Percentiles rank a stretch among this genome's conserved stretches.
Conservation (phyloP, 2,113 vertebrate species). For the Corythornis madagascariensis region DNA sequence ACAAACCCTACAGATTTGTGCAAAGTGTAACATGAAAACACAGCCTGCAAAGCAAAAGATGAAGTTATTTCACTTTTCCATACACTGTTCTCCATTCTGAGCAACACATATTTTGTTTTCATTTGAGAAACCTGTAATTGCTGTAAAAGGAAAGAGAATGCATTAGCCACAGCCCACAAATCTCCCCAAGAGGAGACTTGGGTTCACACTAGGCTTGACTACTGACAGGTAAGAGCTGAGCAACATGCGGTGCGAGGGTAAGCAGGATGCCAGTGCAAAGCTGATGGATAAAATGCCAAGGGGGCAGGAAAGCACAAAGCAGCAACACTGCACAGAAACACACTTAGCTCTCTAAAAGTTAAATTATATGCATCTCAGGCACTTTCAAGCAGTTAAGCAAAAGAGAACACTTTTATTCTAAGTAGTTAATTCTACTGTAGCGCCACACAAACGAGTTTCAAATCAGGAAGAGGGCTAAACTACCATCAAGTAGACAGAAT, state of each 20-base stretch:
- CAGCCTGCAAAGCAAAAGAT: not conserved
- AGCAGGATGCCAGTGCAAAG: not conserved
- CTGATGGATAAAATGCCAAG: not conserved
- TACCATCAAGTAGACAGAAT: not conserved
- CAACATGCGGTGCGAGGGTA: constrained; percentile 57
- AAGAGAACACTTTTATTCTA: not conserved
- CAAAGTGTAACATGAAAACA: not conserved
- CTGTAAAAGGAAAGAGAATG: not conserved
- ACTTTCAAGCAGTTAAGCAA: constrained; percentile 45
- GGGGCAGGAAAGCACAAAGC: constrained; percentile 2
- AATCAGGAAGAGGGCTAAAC: not conserved
- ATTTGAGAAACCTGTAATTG: not conserved
- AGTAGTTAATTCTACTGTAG: not conserved
- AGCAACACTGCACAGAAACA: constrained; percentile 60
- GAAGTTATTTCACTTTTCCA: not conserved
- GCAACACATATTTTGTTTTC: not conserved
- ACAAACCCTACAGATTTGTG: not conserved
- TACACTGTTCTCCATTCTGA: not conserved
- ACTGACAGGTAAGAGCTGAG: not conserved
- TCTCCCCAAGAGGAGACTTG: not conserved
- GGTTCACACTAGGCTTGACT: not conserved
- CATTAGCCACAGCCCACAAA: not conserved
- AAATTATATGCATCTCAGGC: constrained; percentile 82
- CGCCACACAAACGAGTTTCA: not conserved
- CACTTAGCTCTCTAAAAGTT: constrained; percentile 64